Conservation (phyloP, 2,797 vertebrate genomes). For the Sebastes itinus region DNA sequence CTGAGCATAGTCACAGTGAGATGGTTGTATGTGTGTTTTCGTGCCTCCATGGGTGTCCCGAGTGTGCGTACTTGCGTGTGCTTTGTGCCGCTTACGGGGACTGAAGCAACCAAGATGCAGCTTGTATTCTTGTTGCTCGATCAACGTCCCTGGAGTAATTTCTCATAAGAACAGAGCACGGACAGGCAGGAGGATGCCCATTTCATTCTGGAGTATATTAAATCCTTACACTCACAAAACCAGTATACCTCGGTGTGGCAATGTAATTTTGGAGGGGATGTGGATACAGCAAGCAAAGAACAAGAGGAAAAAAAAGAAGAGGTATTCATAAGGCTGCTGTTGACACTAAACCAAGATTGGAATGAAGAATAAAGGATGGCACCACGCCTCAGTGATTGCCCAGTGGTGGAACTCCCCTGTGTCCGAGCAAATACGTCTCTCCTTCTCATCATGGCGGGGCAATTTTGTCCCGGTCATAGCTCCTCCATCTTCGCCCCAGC, state of each 20-base stretch:
- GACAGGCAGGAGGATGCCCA: slow-evolving; percentile 51
- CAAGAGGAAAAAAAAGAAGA: background rate
- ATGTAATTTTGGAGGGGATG: slow-evolving; percentile 49
- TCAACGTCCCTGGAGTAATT: slow-evolving; percentile 72
- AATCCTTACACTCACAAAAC: slow-evolving; percentile 60
- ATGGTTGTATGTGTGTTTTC: background rate
- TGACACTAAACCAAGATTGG: slow-evolving; percentile 68
- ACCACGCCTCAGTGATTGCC: slow-evolving; percentile 57
- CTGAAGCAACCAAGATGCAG: slow-evolving; percentile 45
- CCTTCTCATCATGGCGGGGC: slow-evolving; percentile 71
- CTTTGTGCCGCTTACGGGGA: slow-evolving; percentile 36
- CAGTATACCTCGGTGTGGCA: slow-evolving; percentile 35
- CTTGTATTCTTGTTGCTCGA: slow-evolving; percentile 55
- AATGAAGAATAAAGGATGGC: slow-evolving; percentile 62
- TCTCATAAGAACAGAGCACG: slow-evolving; percentile 61
- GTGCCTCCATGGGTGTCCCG: slow-evolving; percentile 8
- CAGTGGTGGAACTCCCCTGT: slow-evolving; percentile 60
- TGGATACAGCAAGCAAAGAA: slow-evolving; percentile 36
- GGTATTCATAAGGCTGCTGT: slow-evolving; percentile 58
- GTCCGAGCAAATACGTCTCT: slow-evolving; percentile 70
- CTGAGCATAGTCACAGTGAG: slow-evolving; percentile 21
- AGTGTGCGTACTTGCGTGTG: slow-evolving; percentile 24
- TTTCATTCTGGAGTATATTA: slow-evolving; percentile 74
- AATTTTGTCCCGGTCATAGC: slow-evolving; percentile 76
- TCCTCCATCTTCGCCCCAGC: slow-evolving; percentile 76